phyloP scores from a whole-genome alignment of 2,113 vertebrate genomes.

The Thamnaconus septentrionalis region DNA sequence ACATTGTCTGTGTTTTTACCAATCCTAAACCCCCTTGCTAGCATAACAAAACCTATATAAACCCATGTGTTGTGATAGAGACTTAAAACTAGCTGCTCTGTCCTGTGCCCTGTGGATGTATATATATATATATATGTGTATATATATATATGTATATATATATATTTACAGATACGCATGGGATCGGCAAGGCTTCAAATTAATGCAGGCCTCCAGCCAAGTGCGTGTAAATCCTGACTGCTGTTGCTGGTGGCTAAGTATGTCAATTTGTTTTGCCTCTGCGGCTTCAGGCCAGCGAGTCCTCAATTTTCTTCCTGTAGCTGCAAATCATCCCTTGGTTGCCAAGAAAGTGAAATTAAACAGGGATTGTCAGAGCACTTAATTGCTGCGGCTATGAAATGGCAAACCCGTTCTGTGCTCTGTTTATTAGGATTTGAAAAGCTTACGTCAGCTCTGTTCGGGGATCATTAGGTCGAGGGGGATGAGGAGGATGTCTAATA shows the following conservation, averaged over 20 bases:
- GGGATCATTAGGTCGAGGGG: neutral
- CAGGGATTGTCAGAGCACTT: slow-evolving; percentile 39
- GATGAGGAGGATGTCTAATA: no score
- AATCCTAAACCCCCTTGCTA: no score
- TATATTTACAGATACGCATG: slow-evolving; percentile 27
- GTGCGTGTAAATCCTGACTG: slow-evolving; percentile 52
- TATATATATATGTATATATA: no score
- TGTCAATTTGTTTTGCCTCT: slow-evolving; percentile 42
- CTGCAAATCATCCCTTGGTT: slow-evolving; percentile 54
- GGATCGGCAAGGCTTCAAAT: slow-evolving; percentile 54
- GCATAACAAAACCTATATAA: no score
- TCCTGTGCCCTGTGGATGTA: no score
- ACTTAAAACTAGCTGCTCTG: no score
- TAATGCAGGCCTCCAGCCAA: slow-evolving; percentile 49
- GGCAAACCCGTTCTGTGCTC: slow-evolving; percentile 24
- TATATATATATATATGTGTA: no score
- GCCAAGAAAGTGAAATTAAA: slow-evolving; percentile 54
- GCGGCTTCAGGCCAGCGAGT: slow-evolving; percentile 38
- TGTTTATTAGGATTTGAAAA: no score
- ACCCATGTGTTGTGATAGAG: no score
- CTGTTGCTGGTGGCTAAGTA: slow-evolving; percentile 43
- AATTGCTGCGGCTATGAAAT: slow-evolving; percentile 55
- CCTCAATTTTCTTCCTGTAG: slow-evolving; percentile 51
- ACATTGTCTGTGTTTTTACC: no score
- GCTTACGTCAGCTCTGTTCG: slow-evolving; percentile 6